Percentiles rank a stretch among this genome's conserved stretches.
Evolutionary conservation across 53 echinoderm and acorn worm species (phyloP).

Genomic region (Arbacia lixula): DNA sequence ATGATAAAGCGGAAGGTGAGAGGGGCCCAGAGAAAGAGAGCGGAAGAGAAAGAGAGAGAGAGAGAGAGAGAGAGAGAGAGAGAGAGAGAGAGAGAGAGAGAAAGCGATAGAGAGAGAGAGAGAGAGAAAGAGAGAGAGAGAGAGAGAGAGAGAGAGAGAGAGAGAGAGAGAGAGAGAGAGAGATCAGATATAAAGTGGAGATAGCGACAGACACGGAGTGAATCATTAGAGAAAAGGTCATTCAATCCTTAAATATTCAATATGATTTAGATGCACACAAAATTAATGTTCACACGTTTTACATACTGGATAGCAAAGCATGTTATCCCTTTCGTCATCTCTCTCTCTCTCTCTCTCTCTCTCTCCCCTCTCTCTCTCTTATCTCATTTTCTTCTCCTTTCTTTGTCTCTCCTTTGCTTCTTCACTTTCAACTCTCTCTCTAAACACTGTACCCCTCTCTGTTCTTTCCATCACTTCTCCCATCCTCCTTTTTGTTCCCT

Average conservation of each 20-base stretch:
- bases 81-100: not conserved
- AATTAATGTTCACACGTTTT: not conserved
- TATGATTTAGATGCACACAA: not conserved
- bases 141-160: conserved; percentile 11
- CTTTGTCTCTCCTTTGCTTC: not conserved
- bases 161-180: not conserved
- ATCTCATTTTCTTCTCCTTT: not conserved
- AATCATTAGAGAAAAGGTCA: too few species aligned
- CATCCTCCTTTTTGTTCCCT: not conserved
- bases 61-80: not conserved
- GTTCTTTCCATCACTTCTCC: not conserved
- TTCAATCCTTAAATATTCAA: too few species aligned
- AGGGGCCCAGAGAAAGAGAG: not conserved
- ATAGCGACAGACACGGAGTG: too few species aligned
- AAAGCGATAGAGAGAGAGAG: not conserved
- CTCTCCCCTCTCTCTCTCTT: not conserved
- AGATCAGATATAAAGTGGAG: too few species aligned
- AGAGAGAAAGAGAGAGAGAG: not conserved
- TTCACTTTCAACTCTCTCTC: not conserved
- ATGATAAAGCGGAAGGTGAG: not conserved
- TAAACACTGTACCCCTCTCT: not conserved
- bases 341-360: not conserved
- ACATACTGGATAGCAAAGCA: not conserved
- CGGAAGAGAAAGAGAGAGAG: not conserved
- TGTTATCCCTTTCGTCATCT: not conserved